Conservation (phyloP, 2,113 vertebrate genomes). For the Anthoscopus minutus region DNA sequence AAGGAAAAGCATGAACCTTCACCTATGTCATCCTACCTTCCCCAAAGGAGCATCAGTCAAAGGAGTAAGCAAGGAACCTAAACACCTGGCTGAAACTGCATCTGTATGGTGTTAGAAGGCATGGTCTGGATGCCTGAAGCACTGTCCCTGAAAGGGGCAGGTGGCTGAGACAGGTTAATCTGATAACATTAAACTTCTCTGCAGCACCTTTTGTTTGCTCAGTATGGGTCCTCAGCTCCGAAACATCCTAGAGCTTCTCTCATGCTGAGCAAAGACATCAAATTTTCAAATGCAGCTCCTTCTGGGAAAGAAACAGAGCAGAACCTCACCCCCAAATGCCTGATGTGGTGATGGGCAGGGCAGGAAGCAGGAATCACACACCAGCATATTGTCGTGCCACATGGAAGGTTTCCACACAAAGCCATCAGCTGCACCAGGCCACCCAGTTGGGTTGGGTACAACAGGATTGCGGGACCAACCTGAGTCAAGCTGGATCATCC, state of each 20-base stretch:
- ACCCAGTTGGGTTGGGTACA: background rate
- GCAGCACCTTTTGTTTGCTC: background rate
- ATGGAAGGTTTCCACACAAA: background rate
- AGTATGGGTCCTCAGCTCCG: background rate
- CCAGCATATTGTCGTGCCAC: fast-evolving
- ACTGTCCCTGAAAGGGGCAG: background rate
- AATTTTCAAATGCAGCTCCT: background rate
- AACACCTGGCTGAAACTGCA: background rate
- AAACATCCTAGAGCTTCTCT: background rate
- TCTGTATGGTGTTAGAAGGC: background rate
- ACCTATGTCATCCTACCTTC: background rate
- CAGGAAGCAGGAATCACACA: background rate
- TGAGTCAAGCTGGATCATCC: background rate
- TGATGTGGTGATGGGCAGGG: fast-evolving
- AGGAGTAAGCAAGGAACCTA: fast-evolving
- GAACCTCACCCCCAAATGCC: fast-evolving
- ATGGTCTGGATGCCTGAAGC: background rate
- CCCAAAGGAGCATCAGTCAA: background rate
- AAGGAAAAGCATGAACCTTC: background rate
- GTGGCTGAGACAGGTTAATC: background rate
- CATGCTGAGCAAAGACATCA: fast-evolving
- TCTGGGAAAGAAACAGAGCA: background rate
- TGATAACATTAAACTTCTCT: background rate
- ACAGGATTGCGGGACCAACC: background rate
- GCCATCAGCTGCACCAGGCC: background rate